Base-by-base conservation (phyloP, 2,888 invertebrate species). In the Hypercompe scribonia region DNA sequence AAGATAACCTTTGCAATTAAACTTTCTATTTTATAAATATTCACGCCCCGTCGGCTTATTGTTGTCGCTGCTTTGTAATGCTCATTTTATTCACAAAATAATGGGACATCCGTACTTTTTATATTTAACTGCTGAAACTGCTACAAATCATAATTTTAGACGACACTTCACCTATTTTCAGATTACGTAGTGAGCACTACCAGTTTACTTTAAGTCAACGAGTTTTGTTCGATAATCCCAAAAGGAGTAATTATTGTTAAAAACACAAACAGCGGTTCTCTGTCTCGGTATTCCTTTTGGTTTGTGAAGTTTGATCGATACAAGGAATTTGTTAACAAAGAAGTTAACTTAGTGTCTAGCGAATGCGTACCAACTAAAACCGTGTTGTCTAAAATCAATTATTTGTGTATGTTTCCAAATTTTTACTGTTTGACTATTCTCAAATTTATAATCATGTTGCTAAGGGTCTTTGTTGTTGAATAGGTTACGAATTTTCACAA, bases 31-130 rank as follows among this genome's bases (percentile, higher is more conserved):
- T 81, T 80, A 82, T 86, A 84, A 86, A 82, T 82, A 87, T 86
- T 82, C 86, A 76, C 76, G 78, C 79, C 85, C 76, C 83, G 83
- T 83, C 81, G 74, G 81, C 81, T 82, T 83, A 82, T 85, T 86
- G 85, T 82, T 83, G 81, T 72, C 77, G 74, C 77, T 79, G 70
- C 77, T 73, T 77, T 81, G 76, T 81, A 84, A 68, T 36, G 84
- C 75, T 85, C 84, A 85, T 85, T 85, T 84, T 84, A 86, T 80
- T 75, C 80, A 82, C 80, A 80, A 85, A 84, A 85, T 81, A 79
- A 75, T 71, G 74, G 74, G 78, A 54, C 65, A 36, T 72, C 74
- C 72, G 67, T 77, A 78, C 75, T 82, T 82, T 70, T 80, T 73
- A 68, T 75, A 75, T 75, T 78, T 84, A 80, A 79, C 81, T 80